Base-by-base conservation (phyloP, 2,888 invertebrate genomes). In the Metalampra italica region DNA sequence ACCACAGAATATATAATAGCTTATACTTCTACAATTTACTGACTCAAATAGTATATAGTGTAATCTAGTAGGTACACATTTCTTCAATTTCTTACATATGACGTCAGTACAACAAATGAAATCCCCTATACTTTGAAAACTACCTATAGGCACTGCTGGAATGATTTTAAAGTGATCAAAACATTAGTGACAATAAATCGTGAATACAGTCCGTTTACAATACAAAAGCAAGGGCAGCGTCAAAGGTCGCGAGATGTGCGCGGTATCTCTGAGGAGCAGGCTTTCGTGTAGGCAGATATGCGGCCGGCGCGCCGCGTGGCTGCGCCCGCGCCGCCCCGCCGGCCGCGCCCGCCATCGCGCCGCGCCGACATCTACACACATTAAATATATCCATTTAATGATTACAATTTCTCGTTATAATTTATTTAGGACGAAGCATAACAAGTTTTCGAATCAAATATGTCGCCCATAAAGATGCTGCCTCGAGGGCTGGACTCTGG, bases 371-470 rank as follows among this genome's bases (percentile, higher is more conserved):
- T 77, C 77, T 72, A 80, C 81, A 80, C 80, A 82, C 84, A 83
- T 84, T 83, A 84, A 85, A 87, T 85, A 87, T 87, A 88, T 86
- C 81, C 80, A 83, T 84, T 85, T 85, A 84, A 85, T 81, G 84
- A 85, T 88, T 84, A 88, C 85, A 85, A 87, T 88, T 87, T 85
- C 87, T 87, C 86, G 87, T 86, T 86, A 88, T 88, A 88, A 88
- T 88, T 88, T 89, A 88, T 88, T 88, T 84, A 85, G 83, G 82
- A 82, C 78, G 88, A 83, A 83, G 84, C 86, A 87, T 87, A 88
- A 89, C 89, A 88, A 88, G 89, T 88, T 88, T 86, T 86, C 84
- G 87, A 88, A 86, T 89, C 85, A 87, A 88, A 87, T 82, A 83
- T 87, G 88, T 89, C 88, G 87, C 86, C 87, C 86, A 87, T 89